These are phyloP conservation scores for Oscheius sp. DNA, from an alignment of 2,888 invertebrate species.

Conservation along the genomic window DNA sequence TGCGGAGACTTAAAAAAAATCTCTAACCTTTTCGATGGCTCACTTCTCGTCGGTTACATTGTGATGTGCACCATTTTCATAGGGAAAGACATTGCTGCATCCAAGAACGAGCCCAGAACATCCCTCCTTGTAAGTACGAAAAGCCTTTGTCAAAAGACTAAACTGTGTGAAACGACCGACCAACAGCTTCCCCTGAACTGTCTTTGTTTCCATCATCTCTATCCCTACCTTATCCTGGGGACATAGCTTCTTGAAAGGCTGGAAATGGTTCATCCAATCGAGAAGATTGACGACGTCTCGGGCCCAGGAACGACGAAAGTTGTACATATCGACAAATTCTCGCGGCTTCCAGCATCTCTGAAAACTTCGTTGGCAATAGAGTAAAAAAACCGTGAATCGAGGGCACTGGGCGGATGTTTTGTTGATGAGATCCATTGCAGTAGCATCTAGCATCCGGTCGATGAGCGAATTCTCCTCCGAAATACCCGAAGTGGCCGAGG, in stretches of 20 bases:
- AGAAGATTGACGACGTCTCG: constrained; percentile 40
- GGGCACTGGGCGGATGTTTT: constrained; percentile 46
- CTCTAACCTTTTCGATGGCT: neutral
- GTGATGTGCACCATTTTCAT: constrained; percentile 36
- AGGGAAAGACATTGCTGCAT: constrained; percentile 45
- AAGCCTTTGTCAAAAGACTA: constrained; percentile 42
- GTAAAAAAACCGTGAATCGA: constrained; percentile 35
- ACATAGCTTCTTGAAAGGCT: constrained; percentile 37
- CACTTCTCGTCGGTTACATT: constrained; percentile 31
- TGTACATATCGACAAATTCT: constrained; percentile 35
- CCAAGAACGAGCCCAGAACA: constrained; percentile 47
- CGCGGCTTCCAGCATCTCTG: constrained; percentile 48
- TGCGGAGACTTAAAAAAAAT: constrained; percentile 8
- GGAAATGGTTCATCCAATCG: constrained; percentile 44
- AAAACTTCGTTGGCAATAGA: neutral
- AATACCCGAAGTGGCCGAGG: constrained; percentile 31
- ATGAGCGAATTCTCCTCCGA: constrained; percentile 39
- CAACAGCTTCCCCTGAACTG: constrained; percentile 35
- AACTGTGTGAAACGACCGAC: constrained; percentile 45
- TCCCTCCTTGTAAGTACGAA: constrained; percentile 38
- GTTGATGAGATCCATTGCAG: constrained; percentile 36
- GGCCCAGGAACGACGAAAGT: constrained; percentile 43
- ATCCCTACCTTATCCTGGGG: constrained; percentile 34
- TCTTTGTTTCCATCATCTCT: neutral
- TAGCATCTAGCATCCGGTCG: constrained; percentile 38